These are phyloP conservation scores for Sialia sialis DNA, from an alignment of 2,113 vertebrate genomes.

Conservation along the genomic window DNA sequence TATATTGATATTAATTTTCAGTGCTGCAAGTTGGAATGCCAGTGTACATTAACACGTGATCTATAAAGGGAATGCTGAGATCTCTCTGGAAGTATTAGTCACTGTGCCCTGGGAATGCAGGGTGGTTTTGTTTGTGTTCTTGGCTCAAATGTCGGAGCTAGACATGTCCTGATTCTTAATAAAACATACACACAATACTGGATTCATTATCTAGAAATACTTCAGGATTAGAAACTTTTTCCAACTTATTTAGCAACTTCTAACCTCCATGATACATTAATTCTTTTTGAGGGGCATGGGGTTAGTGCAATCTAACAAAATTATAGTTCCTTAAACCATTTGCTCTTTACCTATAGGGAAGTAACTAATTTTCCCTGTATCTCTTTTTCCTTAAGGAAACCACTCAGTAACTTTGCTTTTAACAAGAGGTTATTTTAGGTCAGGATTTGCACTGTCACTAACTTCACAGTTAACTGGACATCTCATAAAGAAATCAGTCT, in stretches of 20 bases:
- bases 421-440: not conserved
- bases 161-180: slow-evolving; percentile 69
- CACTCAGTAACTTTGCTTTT: not conserved
- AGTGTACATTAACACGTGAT: slow-evolving; percentile 79
- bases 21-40: slow-evolving; percentile 68
- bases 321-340: not conserved
- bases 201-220: not conserved
- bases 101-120: slow-evolving; percentile 59
- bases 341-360: not conserved
- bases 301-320: not conserved
- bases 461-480: not conserved
- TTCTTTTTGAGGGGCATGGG: not conserved
- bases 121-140: slow-evolving; percentile 43
- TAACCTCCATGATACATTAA: not conserved
- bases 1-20: slow-evolving; percentile 72
- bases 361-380: not conserved
- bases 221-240: not conserved
- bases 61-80: slow-evolving; percentile 76
- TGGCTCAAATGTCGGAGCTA: slow-evolving; percentile 39
- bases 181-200: slow-evolving; percentile 13
- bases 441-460: not conserved
- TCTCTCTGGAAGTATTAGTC: slow-evolving; percentile 71
- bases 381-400: not conserved
- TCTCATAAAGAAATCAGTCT: not conserved
- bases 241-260: not conserved